Evolutionary conservation across 2,888 invertebrate species (phyloP), one percentile per base, ranked within the genome.

Genomic region (Marronus borbonicus): DNA sequence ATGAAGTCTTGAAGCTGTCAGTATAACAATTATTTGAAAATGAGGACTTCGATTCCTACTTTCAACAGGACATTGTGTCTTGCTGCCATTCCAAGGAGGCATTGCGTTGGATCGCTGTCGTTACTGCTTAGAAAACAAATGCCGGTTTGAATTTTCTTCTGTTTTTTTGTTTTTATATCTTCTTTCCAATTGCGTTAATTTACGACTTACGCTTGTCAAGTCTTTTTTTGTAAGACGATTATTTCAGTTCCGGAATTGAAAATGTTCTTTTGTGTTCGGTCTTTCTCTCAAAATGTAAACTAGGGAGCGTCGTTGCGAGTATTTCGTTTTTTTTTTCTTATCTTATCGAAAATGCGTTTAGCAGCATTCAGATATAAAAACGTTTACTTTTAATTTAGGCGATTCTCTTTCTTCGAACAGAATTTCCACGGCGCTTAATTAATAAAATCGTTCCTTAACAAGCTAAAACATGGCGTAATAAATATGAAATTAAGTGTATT

Each of bases 201-300:
- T 68, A 68, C 68, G 50, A 68, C 50, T 68, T 68, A 28, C 50
- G 28, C 68, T 50, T 68, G 68, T 68, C 52, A 12, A 50, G 50
- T 68, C 52, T 50, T 68, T 68, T 50, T 49, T 28, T 68, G 36
- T 68, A 68, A 49, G 68, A 50, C 68, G 50, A 50, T 68, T 68
- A 68, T 50, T 68, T 68, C 50, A 50, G 68, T 28, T 50, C 49
- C 28, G 7, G 68, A 50, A 49, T 68, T 68, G 50, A 68, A 68
- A 65, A 65, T 62, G 62, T 31, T 62, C 62, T 31, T 62, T 62
- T 62, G 62, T 62, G 31, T 28, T 31, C 24, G 3, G 4, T 31
- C 14, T 62, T 62, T 31, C 28, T 62, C 28, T 10, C n/a, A 31
- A 62, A 28, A 62, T 62, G 62, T 62, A 62, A 62, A 62, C 62